Percentiles rank a stretch among this genome's conserved stretches.
These are phyloP conservation scores for Drosophila sp. DNA, from an alignment of 1,140 invertebrate genomes.

Conservation along the genomic window DNA sequence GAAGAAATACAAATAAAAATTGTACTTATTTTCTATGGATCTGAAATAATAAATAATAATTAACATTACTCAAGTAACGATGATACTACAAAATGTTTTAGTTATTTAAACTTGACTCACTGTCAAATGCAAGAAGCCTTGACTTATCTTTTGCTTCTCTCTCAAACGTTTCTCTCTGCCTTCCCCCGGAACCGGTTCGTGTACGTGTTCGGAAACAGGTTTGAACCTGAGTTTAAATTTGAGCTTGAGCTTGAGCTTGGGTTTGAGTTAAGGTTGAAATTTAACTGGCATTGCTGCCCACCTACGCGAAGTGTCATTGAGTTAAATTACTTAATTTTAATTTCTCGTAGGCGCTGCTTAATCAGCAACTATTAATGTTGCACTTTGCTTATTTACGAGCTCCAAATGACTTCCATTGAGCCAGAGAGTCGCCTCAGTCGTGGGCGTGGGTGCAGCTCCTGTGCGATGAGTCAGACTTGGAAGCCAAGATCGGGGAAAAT, in stretches of 20 bases:
- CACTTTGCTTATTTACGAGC: conserved; percentile 74
- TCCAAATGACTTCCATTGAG: conserved; percentile 73
- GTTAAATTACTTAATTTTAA: conserved; percentile 77
- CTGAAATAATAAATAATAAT: no score
- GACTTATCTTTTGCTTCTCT: background rate
- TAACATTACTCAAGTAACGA: no score
- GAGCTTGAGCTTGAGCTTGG: background rate
- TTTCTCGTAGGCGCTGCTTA: conserved; percentile 73
- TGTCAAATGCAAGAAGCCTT: background rate
- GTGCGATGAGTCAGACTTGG: conserved; percentile 16
- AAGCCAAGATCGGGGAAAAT: no score
- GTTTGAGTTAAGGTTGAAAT: background rate
- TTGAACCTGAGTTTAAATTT: background rate
- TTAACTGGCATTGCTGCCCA: conserved; percentile 8
- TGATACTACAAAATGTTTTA: background rate
- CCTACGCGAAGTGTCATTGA: conserved; percentile 5
- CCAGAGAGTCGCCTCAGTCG: background rate
- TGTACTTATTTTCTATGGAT: no score
- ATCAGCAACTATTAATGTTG: conserved; percentile 77
- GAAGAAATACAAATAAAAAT: no score
- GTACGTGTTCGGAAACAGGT: background rate
- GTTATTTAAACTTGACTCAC: background rate
- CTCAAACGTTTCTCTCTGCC: no score
- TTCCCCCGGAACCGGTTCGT: background rate
- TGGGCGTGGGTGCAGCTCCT: conserved; percentile 39